These are phyloP conservation scores for Lycia hirtaria DNA, from an alignment of 2,888 invertebrate species.

Conservation along the genomic window DNA sequence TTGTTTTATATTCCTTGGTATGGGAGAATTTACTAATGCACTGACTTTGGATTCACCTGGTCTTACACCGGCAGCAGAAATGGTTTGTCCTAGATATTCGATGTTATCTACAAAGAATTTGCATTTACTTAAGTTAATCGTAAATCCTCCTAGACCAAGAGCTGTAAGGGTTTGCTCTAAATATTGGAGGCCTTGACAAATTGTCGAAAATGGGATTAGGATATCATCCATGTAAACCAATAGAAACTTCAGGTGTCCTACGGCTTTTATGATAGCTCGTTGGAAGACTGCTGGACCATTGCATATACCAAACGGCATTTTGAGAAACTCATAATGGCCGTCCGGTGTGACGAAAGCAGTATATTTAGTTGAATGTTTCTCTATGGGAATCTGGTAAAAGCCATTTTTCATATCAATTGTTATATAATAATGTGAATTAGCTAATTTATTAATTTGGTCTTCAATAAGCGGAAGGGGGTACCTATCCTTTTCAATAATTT, in stretches of 20 bases:
- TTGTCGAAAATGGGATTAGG: too few species aligned
- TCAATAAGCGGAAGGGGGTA: slow-evolving; percentile 8
- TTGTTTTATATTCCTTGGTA: neutral
- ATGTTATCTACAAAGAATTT: neutral
- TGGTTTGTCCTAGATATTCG: neutral
- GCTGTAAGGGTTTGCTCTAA: neutral
- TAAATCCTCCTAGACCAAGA: neutral
- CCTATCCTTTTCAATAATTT: neutral
- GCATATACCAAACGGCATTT: neutral
- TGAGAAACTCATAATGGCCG: neutral
- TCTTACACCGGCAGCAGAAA: neutral
- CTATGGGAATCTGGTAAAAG: neutral
- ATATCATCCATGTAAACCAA: neutral
- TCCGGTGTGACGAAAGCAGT: neutral
- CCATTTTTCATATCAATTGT: neutral
- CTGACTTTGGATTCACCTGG: neutral
- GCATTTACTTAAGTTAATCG: neutral
- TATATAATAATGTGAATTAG: neutral
- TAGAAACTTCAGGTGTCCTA: neutral
- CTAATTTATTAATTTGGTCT: slow-evolving; percentile 14
- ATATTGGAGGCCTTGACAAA: neutral
- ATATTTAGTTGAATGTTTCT: neutral
- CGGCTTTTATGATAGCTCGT: neutral
- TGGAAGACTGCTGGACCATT: neutral
- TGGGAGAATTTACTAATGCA: neutral